phyloP scores from a whole-genome alignment of 2,113 vertebrate species.

The Chloropsis cyanopogon region DNA sequence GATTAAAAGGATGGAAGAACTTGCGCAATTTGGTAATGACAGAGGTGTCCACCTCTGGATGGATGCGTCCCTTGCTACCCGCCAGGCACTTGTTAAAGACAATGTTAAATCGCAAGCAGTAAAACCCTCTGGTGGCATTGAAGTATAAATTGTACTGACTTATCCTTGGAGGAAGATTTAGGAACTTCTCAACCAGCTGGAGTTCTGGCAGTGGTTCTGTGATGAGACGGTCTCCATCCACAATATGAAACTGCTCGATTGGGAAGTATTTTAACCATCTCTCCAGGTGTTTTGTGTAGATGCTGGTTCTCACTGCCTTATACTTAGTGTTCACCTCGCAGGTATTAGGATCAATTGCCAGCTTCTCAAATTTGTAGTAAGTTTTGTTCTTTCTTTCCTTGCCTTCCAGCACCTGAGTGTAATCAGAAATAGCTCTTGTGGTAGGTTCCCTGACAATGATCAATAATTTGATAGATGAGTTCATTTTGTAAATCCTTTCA shows the following conservation, averaged over 20 bases:
- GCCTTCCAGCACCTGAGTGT: conserved; percentile 94
- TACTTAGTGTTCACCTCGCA: conserved; percentile 96
- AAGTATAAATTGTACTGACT: conserved; percentile 96
- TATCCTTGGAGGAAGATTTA: conserved; percentile 91
- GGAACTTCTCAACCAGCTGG: conserved; percentile 90
- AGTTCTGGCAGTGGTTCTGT: conserved; percentile 91
- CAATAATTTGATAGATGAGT: conserved; percentile 93
- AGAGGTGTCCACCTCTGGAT: conserved; percentile 89
- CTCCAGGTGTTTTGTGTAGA: conserved; percentile 96
- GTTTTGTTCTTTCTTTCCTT: conserved; percentile 97
- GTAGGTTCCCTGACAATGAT: conserved; percentile 95
- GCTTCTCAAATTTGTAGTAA: conserved; percentile 93
- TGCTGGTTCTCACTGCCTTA: conserved; percentile 93
- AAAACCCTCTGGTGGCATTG: conserved; percentile 94
- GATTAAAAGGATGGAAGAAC: conserved; percentile 98
- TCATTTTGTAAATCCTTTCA: conserved; percentile 97
- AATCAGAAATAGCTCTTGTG: conserved; percentile 94
- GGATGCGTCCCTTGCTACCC: conserved; percentile 95
- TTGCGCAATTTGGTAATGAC: conserved; percentile 90
- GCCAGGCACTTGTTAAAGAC: conserved; percentile 98
- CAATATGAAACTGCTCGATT: conserved; percentile 90
- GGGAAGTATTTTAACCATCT: conserved; percentile 95
- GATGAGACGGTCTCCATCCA: conserved; percentile 94
- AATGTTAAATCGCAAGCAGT: conserved; percentile 93
- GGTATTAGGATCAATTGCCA: conserved; percentile 88